Percentiles rank a stretch among this genome's conserved stretches.
Conservation (phyloP, 2,797 vertebrate species). For the Phataginus tetradactyla region DNA sequence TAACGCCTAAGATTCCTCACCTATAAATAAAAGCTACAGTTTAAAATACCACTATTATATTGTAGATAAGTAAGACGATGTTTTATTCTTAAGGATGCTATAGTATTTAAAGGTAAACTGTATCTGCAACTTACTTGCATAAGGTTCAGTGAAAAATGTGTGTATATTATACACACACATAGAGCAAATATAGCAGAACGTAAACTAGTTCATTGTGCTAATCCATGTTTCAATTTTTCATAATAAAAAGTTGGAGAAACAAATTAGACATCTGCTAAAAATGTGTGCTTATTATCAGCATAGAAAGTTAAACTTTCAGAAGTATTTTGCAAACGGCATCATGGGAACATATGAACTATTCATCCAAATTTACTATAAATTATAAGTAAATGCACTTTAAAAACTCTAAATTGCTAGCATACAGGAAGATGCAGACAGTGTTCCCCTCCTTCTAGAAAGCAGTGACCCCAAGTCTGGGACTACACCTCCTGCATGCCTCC, state of each 20-base stretch:
- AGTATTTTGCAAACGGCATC: background rate
- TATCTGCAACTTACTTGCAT: background rate
- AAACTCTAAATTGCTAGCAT: background rate
- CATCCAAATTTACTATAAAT: background rate
- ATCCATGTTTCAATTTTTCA: background rate
- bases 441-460: background rate
- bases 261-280: slow-evolving; percentile 15
- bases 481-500: no score
- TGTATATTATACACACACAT: background rate
- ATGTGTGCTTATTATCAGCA: background rate
- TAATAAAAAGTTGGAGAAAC: background rate
- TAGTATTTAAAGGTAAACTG: background rate
- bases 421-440: background rate
- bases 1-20: background rate
- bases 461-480: background rate
- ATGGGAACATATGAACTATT: background rate
- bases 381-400: background rate
- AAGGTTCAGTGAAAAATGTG: background rate
- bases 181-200: background rate
- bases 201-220: background rate
- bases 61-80: background rate
- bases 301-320: background rate
- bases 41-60: background rate
- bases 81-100: background rate
- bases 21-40: background rate